These are phyloP conservation scores for Alentia gelatinosa DNA, from an alignment of 2,888 invertebrate species.

Conservation along the genomic window DNA sequence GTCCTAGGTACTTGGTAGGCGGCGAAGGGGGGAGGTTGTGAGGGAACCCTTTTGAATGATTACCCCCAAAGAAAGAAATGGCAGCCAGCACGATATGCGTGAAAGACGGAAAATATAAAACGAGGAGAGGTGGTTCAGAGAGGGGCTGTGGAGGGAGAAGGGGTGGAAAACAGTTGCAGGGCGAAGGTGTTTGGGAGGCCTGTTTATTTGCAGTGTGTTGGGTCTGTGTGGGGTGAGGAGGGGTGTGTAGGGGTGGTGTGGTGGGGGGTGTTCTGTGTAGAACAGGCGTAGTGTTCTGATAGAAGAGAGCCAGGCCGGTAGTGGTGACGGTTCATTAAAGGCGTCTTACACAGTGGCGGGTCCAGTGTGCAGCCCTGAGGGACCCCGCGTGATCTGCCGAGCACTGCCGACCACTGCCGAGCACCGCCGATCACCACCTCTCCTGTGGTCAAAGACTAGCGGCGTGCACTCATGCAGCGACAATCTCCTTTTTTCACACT, in stretches of 20 bases:
- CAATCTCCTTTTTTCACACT: background rate
- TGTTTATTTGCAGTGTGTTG: background rate
- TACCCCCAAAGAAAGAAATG: background rate
- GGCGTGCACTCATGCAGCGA: background rate
- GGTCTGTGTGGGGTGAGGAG: too few species aligned
- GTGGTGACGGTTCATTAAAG: background rate
- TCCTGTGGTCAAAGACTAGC: background rate
- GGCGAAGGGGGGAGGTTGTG: too few species aligned
- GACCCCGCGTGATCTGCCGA: background rate
- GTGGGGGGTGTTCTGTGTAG: too few species aligned
- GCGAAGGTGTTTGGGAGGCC: background rate
- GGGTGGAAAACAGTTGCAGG: background rate
- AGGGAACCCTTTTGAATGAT: background rate
- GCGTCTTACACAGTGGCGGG: background rate
- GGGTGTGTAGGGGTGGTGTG: too few species aligned
- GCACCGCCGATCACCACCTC: background rate
- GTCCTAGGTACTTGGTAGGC: too few species aligned
- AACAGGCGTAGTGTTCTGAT: too few species aligned
- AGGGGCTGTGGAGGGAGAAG: background rate
- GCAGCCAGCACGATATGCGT: background rate
- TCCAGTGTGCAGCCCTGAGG: background rate
- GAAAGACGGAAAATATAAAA: background rate
- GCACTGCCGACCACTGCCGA: too few species aligned
- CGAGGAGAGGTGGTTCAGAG: background rate
- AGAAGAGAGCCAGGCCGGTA: background rate